Base-by-base conservation (phyloP, 2,113 vertebrate species). In the Otocyon megalotis region DNA sequence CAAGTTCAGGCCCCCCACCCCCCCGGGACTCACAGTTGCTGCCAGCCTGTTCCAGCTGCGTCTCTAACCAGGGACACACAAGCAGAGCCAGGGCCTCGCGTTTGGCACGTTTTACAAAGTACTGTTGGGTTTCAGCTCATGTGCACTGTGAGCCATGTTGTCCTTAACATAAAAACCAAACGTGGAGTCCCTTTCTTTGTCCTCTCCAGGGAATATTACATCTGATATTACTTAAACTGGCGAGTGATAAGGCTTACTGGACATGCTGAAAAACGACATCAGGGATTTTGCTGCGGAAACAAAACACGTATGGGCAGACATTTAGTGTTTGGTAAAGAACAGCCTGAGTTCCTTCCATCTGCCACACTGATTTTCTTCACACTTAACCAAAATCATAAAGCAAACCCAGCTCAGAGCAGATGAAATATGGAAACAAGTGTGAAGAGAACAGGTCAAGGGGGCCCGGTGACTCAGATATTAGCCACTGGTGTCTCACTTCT, bases 271-370 rank as follows among this genome's bases (percentile, higher is more conserved):
- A 88, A 94, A 80, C 1, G 85, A 37, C 83, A 5, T 22, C 76
- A 43, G 69, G 90, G 83, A 91, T 71, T 97, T 83, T 43, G 63
- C 30, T 92, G 12, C 0, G 1, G 83, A 95, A 96, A 95, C 56
- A 85, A 93, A 97, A 96, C 65, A 88, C 12, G 30, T 53, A 80
- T 37, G 95, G 94, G 94, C 88, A 97, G 93, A 89, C 97, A 93
- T 76, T 58, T 88, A 95, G 67, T 7, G 0, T 1, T 92, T 96
- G 85, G 88, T 87, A 71, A 81, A 81, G 91, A 96, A 88, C 58
- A 95, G 86, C n/a, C 95, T 92, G 76, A 93, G 79, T 84, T 92
- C 82, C 65, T 93, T 95, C 93, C 8, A 12, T 56, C 81, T 67
- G 86, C 84, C 92, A 60, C 16, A 28, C 56, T 88, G 81, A 80